Conservation (phyloP, 2,888 invertebrate species). For the Caradrina clavipalpis region DNA sequence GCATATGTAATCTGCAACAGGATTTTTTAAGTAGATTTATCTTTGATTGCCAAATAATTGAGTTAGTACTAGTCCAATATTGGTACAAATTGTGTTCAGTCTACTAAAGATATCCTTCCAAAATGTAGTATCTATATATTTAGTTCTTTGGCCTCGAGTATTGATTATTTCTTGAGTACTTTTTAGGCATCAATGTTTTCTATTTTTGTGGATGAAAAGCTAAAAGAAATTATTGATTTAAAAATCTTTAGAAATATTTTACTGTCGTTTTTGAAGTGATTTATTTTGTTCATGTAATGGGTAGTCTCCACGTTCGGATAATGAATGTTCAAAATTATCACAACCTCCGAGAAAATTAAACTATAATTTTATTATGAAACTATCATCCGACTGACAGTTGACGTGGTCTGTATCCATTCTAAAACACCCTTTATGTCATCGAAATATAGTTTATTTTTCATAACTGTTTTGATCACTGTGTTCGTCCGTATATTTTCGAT, state of each 20-base stretch:
- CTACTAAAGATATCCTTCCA: conserved; percentile 28
- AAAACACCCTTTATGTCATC: neutral
- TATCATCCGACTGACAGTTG: too few species aligned
- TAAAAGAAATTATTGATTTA: conserved; percentile 7
- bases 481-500: neutral
- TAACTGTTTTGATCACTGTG: neutral
- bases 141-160: conserved; percentile 16
- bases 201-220: neutral
- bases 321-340: neutral
- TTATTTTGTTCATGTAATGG: conserved; percentile 22
- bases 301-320: conserved; percentile 5
- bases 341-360: neutral
- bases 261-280: conserved; percentile 36
- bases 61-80: conserved; percentile 59
- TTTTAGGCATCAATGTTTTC: neutral
- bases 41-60: conserved; percentile 60
- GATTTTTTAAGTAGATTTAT: conserved; percentile 29
- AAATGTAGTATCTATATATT: conserved; percentile 13
- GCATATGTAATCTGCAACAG: neutral
- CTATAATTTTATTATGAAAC: too few species aligned
- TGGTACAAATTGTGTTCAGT: conserved; percentile 59
- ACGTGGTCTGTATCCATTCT: neutral
- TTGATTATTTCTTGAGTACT: conserved; percentile 4
- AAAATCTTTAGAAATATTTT: conserved; percentile 37
- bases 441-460: neutral